Evolutionary conservation across 2,113 vertebrate species (phyloP).

Genomic region (Aegithalos caudatus): DNA sequence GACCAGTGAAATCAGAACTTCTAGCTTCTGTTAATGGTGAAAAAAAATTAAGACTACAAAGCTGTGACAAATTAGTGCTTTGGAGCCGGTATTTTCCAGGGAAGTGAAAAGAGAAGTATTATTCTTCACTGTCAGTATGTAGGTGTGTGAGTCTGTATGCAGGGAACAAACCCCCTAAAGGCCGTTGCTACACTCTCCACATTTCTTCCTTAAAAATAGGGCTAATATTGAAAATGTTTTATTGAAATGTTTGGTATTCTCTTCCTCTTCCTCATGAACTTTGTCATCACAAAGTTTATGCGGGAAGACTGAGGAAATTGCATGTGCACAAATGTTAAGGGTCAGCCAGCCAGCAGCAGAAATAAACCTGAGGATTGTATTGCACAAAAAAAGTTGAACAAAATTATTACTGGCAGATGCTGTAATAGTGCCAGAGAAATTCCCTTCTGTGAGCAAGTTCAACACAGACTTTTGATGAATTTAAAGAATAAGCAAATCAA

Average conservation of each 20-base stretch:
- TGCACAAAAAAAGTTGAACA: not conserved
- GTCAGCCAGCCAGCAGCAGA: not conserved
- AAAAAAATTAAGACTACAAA: not conserved
- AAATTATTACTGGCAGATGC: not conserved
- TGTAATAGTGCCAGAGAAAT: not conserved
- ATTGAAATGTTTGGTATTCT: not conserved
- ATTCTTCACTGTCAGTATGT: not conserved
- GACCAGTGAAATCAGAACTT: not conserved
- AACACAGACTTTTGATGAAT: not conserved
- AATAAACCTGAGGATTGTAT: not conserved
- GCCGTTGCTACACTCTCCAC: not conserved
- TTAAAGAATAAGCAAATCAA: not conserved
- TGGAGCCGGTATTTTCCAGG: not conserved
- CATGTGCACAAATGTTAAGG: not conserved
- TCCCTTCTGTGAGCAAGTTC: not conserved
- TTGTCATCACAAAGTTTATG: rapidly evolving
- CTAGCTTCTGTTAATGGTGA: not conserved
- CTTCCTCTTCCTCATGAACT: not conserved
- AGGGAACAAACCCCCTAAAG: not conserved
- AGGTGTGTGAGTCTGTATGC: not conserved
- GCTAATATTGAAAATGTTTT: not conserved
- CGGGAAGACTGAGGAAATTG: not conserved
- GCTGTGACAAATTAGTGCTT: not conserved
- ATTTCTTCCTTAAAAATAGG: not conserved
- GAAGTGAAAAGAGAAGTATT: not conserved